Base-by-base conservation (phyloP, 2,113 vertebrate genomes). In the Pachypanchax playfairii region DNA sequence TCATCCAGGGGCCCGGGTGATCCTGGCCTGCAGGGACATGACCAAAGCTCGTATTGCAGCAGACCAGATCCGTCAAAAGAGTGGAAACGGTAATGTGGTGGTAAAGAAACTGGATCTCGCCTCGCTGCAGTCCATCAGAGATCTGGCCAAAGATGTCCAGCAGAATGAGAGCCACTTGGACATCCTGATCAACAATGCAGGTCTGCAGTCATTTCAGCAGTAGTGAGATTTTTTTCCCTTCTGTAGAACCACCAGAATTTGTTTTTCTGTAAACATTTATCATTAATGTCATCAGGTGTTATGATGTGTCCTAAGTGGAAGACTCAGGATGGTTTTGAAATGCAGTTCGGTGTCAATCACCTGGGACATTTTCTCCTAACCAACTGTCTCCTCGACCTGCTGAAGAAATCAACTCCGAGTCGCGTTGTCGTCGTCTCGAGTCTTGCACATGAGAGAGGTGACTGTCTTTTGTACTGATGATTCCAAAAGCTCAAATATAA, bases 301-400 rank as follows among this genome's bases (percentile, higher is more conserved):
- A 90, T 91, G 89, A 87, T 87, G 87, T 92, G 91, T 78, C 90
- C 91, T 3, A 89, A 91, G 65, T 90, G 88, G 87, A 55, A 70
- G 65, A 93, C 92, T 0, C 62, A 89, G 9, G 91, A 93, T 2
- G 87, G 88, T 21, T 93, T 92, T 78, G 92, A 92, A 77, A 92
- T 92, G 92, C 91, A 93, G 82, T 87, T 92, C 51, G 90, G 90
- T 0, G 91, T 92, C 14, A 93, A 93, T 62, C 92, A 92, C 65
- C 65, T 93, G 51, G 90, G 90, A 51, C 92, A 92, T 71, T 92
- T 92, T 56, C 90, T 93, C 22, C 76, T 92, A 26, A 92, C 92
- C 35, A 88, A 90, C 67, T 77, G 82, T 53, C 90, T 93, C 14
- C 78, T 90, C 1, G 87, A 92, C 48, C 36, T 91, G 75, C 70